Conservation (phyloP, 1,140 invertebrate genomes). For the Atta colombica region DNA sequence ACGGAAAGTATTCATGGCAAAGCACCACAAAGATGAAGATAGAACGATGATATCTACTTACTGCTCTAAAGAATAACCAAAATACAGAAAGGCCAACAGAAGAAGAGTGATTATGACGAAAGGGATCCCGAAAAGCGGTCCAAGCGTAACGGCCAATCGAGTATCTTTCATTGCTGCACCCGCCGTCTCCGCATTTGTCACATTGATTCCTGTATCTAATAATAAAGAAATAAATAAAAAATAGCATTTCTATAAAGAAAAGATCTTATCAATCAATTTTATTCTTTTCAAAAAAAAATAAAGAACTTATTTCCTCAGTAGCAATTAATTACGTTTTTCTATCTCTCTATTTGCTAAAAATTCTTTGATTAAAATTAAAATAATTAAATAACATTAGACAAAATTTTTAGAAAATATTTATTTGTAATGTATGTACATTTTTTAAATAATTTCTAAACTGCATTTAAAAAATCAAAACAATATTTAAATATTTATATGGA, state of each 20-base stretch:
- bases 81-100: constrained; percentile 70
- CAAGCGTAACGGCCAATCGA: constrained; percentile 60
- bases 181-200: constrained; percentile 67
- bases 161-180: constrained; percentile 75
- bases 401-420: background rate
- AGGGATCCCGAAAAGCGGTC: constrained; percentile 75
- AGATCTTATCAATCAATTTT: background rate
- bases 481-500: no score
- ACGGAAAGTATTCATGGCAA: background rate
- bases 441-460: no score
- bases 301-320: background rate
- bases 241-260: background rate
- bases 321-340: background rate
- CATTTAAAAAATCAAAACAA: no score
- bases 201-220: constrained; percentile 73
- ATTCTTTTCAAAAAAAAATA: background rate
- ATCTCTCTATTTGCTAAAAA: background rate
- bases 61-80: constrained; percentile 79
- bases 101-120: constrained; percentile 73
- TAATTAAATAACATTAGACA: background rate
- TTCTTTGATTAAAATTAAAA: background rate
- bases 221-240: background rate
- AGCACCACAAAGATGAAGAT: background rate
- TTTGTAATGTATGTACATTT: no score
- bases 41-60: constrained; percentile 73